A percentile compares a stretch with the other conserved stretches of the same genome.
These are phyloP conservation scores for Muscicapa comitata DNA, from an alignment of 2,797 vertebrate genomes.

Conservation along the genomic window DNA sequence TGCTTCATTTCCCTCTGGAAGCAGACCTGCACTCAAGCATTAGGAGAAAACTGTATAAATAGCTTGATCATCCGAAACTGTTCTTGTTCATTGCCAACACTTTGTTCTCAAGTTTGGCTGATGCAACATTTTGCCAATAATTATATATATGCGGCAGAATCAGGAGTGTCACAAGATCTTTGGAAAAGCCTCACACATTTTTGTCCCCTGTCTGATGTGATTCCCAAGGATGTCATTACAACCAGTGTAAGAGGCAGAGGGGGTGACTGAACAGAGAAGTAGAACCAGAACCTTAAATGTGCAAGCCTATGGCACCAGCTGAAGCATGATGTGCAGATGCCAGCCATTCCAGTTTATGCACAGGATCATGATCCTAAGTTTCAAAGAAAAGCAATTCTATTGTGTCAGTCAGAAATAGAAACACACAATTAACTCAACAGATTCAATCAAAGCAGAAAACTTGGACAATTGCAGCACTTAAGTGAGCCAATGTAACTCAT, in stretches of 20 bases:
- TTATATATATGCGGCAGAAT: background rate
- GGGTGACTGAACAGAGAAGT: background rate
- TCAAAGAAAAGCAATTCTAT: background rate
- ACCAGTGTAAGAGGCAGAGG: background rate
- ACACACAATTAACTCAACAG: background rate
- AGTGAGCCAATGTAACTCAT: background rate
- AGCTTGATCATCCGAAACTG: background rate
- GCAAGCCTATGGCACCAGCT: background rate
- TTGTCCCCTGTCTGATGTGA: background rate
- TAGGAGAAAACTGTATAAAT: background rate
- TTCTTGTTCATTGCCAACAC: background rate
- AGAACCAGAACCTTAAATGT: background rate
- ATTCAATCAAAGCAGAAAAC: background rate
- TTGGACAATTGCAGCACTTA: background rate
- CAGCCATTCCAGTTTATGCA: background rate
- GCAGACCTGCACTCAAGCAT: background rate
- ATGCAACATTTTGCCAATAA: fast-evolving
- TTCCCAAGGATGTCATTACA: background rate
- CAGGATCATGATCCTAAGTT: background rate
- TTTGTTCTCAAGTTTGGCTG: background rate
- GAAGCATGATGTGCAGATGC: fast-evolving
- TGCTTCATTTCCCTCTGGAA: background rate
- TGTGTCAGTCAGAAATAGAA: background rate
- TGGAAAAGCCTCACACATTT: background rate
- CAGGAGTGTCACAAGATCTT: background rate